Evolutionary conservation across 2,113 vertebrate genomes (phyloP).

Genomic region (Nansenia antarctica): DNA sequence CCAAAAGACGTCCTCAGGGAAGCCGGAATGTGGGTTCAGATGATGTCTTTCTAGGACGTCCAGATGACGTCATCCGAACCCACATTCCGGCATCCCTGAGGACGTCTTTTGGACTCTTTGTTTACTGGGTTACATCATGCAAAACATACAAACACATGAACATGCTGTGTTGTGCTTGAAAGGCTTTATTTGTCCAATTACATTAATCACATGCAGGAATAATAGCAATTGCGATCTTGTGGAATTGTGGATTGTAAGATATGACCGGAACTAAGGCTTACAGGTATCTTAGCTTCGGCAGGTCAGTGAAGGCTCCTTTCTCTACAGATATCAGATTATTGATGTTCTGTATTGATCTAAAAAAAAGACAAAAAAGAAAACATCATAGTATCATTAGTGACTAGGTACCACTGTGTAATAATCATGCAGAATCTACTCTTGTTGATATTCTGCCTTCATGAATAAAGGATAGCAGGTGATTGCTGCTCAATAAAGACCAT

Average conservation of each 20-base stretch:
- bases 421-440: background rate
- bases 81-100: too few species aligned
- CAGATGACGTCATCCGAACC: too few species aligned
- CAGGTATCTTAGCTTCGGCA: slow-evolving; percentile 87
- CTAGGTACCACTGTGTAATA: background rate
- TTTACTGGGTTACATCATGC: too few species aligned
- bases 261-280: slow-evolving; percentile 64
- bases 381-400: background rate
- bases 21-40: too few species aligned
- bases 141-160: too few species aligned
- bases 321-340: slow-evolving; percentile 83
- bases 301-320: slow-evolving; percentile 84
- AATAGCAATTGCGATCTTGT: background rate
- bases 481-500: background rate
- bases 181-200: too few species aligned
- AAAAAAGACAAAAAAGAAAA: slow-evolving; percentile 49
- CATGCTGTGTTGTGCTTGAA: background rate
- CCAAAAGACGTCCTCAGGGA: too few species aligned
- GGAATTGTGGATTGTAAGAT: background rate
- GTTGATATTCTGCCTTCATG: background rate
- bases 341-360: slow-evolving; percentile 85
- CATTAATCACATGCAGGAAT: background rate
- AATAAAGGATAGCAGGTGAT: background rate
- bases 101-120: too few species aligned
- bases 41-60: too few species aligned